Base-by-base conservation (phyloP, 2,797 vertebrate genomes). In the Eulemur rubriventer region DNA sequence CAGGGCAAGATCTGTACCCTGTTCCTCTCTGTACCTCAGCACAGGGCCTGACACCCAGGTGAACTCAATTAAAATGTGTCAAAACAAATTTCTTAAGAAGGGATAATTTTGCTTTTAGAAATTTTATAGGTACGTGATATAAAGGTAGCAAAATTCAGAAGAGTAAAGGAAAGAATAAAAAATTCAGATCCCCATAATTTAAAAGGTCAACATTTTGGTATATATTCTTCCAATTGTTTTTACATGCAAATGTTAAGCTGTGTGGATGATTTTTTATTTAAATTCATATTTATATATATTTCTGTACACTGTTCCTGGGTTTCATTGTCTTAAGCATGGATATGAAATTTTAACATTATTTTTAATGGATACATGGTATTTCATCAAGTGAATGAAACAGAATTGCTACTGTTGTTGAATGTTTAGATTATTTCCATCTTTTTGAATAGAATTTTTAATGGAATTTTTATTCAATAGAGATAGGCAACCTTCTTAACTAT, bases 381-480 rank as follows among this genome's bases (percentile, higher is more conserved):
- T 92, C 35, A 88, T 43, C 14, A 38, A 69, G 20, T 22, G 4
- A 76, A 12, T 80, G 22, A 93, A 85, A 48, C 7, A 76, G 9
- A 73, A 86, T 91, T 91, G 28, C n/a, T 50, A 24, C 8, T 79
- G 7, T 30, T 33, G 35, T 14, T 72, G 59, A 84, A n/a, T 41
- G 3, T 70, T 88, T 92, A 41, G 16, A 16, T 89, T 86, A 82
- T 82, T 92, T 82, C n/a, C 10, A 79, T 4, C n/a, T 69, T 93
- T 87, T 75, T 72, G 26, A 61, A 79, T 52, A 84, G 33, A 72
- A 63, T 46, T 95, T 91, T 76, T 73, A 95, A 96, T 94, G 41
- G 13, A 41, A 4, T 86, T 11, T 26, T 48, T 82, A 91, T 41
- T 95, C 84, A 79, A 78, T 4, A 96, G 65, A 92, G 52, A 72